phyloP scores from a whole-genome alignment of 2,888 invertebrate species.

The Neocrepidodera transversa region DNA sequence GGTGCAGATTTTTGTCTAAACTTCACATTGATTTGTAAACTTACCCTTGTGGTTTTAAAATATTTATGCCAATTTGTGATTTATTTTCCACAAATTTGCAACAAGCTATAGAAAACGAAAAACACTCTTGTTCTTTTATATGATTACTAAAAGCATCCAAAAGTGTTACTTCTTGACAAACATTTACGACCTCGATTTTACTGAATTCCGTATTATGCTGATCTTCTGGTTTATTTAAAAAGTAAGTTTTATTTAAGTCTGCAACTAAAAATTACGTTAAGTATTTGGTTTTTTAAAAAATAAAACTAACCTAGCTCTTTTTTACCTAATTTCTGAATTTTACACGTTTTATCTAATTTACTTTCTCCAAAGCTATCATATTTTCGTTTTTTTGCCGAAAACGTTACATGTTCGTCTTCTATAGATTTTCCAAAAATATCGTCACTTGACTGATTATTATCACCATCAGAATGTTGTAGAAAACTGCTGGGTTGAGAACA shows the following conservation, averaged over 20 bases:
- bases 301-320: no score
- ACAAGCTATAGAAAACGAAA: slow-evolving; percentile 66
- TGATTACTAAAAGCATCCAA: slow-evolving; percentile 64
- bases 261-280: neutral
- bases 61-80: slow-evolving; percentile 57
- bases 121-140: slow-evolving; percentile 50
- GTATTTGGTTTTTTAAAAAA: no score
- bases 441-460: slow-evolving; percentile 12
- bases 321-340: slow-evolving; percentile 42
- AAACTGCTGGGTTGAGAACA: no score
- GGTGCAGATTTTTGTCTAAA: no score
- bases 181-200: slow-evolving; percentile 60
- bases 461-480: no score
- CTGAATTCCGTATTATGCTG: slow-evolving; percentile 53
- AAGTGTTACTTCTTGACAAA: slow-evolving; percentile 59
- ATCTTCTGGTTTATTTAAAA: slow-evolving; percentile 25
- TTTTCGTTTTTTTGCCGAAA: slow-evolving; percentile 7
- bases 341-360: slow-evolving; percentile 1
- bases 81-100: slow-evolving; percentile 55
- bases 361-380: neutral
- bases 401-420: neutral
- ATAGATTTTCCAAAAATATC: slow-evolving; percentile 28
- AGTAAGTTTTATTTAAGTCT: slow-evolving; percentile 17
- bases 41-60: no score
- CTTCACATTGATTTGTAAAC: no score